Base-by-base conservation (phyloP, 2,113 vertebrate genomes). In the Anarhynchus alexandrinus region DNA sequence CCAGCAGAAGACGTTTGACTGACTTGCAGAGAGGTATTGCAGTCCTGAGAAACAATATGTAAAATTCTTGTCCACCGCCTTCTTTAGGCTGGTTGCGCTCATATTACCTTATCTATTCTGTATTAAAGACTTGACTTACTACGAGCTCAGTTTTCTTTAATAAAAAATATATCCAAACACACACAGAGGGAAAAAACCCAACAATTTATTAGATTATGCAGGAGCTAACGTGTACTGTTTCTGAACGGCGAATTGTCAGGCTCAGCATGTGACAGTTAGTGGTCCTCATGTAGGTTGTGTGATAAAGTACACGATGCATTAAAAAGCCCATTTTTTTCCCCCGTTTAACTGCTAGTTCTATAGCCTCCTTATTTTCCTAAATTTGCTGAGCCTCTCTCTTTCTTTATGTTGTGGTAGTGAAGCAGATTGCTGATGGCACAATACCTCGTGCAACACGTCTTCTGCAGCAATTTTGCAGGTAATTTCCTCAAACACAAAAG, bases 401-500 rank as follows among this genome's bases (percentile, higher is more conserved):
- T 95, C 95, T 96, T 94, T 92, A 67, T 82, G 71, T 93, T 96
- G 85, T 94, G 62, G 94, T 58, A 96, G 79, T 38, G 67, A 88
- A 81, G 86, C 86, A 91, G 77, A 93, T 91, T 92, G 85, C 80
- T 95, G 82, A 97, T 57, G 97, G 95, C 32, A 88, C 79, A 89
- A 87, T 94, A 87, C 43, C 84, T 69, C 45, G 55, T 93, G 86
- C 62, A 89, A 82, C 43, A 38, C 5, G 34, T 73, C 88, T 89
- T 78, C 95, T 82, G 59, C 80, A 70, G 57, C 91, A 97, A 83
- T 91, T 96, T 92, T 96, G 84, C 79, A 96, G 92, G 77, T 92
- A 72, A 96, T 96, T 97, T 97, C 51, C 79, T 79, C 93, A 95
- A 83, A 93, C 89, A 95, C 86, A 88, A 96, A 97, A 96, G 82